Conservation (phyloP, 2,797 vertebrate species). For the Kryptopterus vitreolus region DNA sequence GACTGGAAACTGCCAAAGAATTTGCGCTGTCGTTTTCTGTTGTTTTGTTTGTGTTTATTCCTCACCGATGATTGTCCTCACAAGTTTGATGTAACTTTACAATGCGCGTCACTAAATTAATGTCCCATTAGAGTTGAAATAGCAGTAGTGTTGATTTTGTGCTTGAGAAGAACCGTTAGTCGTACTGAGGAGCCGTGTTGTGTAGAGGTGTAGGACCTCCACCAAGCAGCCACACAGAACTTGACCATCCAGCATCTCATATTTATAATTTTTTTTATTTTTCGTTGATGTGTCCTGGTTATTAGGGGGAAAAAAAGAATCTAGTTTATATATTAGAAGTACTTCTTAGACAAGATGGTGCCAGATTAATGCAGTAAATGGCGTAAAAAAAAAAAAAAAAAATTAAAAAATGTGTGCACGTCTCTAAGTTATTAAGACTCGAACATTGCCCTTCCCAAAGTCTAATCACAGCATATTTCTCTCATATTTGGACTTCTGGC, state of each 20-base stretch:
- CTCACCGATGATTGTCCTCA: background rate
- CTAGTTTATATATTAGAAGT: slow-evolving; percentile 16
- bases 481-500: slow-evolving; percentile 49
- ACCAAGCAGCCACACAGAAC: slow-evolving; percentile 22
- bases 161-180: slow-evolving; percentile 21
- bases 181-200: background rate
- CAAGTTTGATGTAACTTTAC: slow-evolving; percentile 23
- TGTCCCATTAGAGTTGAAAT: slow-evolving; percentile 7
- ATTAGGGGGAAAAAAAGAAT: slow-evolving; percentile 12
- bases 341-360: slow-evolving; percentile 31
- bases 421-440: slow-evolving; percentile 31
- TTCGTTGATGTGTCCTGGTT: slow-evolving; percentile 18
- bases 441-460: slow-evolving; percentile 39
- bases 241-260: slow-evolving; percentile 17
- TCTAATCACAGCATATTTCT: slow-evolving; percentile 17
- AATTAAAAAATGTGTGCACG: slow-evolving; percentile 8
- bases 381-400: no score
- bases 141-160: slow-evolving; percentile 9
- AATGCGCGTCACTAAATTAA: slow-evolving; percentile 6
- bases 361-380: slow-evolving; percentile 28
- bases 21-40: slow-evolving; percentile 1
- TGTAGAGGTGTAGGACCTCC: background rate
- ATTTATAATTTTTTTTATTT: slow-evolving; percentile 11
- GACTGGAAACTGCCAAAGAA: slow-evolving; percentile 62
- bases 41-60: background rate